Evolutionary conservation across 2,888 invertebrate genomes (phyloP).

Genomic region (Drosophila meridionalis): DNA sequence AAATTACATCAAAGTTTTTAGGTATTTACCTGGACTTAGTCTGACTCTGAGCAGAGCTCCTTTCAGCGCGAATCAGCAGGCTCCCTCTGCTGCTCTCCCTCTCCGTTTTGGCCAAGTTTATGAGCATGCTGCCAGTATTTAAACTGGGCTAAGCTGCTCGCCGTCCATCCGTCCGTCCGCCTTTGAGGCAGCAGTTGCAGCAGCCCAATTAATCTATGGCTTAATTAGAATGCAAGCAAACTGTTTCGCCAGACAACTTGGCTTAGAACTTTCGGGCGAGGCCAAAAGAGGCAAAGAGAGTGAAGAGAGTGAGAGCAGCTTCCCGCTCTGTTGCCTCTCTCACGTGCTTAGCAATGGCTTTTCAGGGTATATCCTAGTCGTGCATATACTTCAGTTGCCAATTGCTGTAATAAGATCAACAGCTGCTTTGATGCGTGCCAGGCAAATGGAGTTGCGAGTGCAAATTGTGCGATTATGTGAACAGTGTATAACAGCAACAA

Average conservation of each 20-base stretch:
- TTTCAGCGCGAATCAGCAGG: constrained; percentile 32
- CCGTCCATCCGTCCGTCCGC: background rate
- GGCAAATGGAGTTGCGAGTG: constrained; percentile 39
- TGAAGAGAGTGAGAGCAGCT: background rate
- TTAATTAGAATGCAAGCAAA: constrained; percentile 62
- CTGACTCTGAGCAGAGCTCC: constrained; percentile 27
- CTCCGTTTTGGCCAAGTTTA: constrained; percentile 22
- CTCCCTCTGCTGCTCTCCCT: constrained; percentile 17
- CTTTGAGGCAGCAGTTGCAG: constrained; percentile 39
- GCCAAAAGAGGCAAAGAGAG: constrained; percentile 16
- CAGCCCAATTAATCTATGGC: constrained; percentile 58
- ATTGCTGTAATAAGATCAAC: constrained; percentile 27
- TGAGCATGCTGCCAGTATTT: constrained; percentile 29
- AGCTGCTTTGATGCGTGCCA: constrained; percentile 33
- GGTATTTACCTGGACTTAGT: constrained; percentile 31
- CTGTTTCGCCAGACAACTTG: constrained; percentile 33
- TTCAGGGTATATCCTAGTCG: constrained; percentile 17
- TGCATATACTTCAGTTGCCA: background rate
- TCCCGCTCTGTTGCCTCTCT: no score
- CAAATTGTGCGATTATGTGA: constrained; percentile 37
- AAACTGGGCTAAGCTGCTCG: constrained; percentile 27
- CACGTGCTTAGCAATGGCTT: background rate
- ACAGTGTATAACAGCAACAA: constrained; percentile 14
- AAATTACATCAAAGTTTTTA: constrained; percentile 37
- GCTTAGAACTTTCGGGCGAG: constrained; percentile 33